Evolutionary conservation across 1,140 invertebrate species (phyloP).

Genomic region (Neodiprion pinetum): DNA sequence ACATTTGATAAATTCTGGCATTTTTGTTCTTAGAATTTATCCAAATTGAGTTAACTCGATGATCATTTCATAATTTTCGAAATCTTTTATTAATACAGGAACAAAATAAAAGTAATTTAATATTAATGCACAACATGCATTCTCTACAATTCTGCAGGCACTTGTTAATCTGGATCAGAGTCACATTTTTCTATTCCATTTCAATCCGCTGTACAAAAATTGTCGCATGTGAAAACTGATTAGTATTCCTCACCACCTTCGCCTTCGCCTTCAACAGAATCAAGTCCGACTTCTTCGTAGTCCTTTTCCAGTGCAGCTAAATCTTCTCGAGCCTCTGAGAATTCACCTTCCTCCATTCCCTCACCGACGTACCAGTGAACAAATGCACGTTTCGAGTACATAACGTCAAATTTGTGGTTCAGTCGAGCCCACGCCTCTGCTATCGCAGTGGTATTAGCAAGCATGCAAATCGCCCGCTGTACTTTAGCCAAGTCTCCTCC

Average conservation of each 20-base stretch:
- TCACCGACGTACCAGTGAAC: slow-evolving; percentile 72
- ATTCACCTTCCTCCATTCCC: slow-evolving; percentile 73
- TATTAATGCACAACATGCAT: no score
- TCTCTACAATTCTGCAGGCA: no score
- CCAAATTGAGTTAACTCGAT: neutral
- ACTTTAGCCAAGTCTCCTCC: slow-evolving; percentile 71
- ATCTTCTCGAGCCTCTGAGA: slow-evolving; percentile 71
- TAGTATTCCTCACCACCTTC: slow-evolving; percentile 62
- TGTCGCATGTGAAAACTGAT: slow-evolving; percentile 60
- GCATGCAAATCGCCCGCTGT: slow-evolving; percentile 72
- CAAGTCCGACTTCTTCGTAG: slow-evolving; percentile 73
- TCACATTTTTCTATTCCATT: no score
- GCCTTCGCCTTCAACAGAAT: slow-evolving; percentile 65
- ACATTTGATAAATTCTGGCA: neutral
- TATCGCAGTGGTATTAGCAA: slow-evolving; percentile 71
- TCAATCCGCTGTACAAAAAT: slow-evolving; percentile 61
- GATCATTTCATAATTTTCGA: no score
- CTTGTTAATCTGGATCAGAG: no score
- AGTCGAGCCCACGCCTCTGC: slow-evolving; percentile 73
- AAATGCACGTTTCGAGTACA: slow-evolving; percentile 72
- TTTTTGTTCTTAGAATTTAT: neutral
- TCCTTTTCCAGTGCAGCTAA: slow-evolving; percentile 65
- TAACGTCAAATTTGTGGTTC: slow-evolving; percentile 71
- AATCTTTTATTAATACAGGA: no score
- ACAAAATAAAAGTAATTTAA: no score